Percentiles rank a stretch among this genome's conserved stretches.
Evolutionary conservation across 2,113 vertebrate genomes (phyloP).

Genomic region (Hippopotamus amphibius): DNA sequence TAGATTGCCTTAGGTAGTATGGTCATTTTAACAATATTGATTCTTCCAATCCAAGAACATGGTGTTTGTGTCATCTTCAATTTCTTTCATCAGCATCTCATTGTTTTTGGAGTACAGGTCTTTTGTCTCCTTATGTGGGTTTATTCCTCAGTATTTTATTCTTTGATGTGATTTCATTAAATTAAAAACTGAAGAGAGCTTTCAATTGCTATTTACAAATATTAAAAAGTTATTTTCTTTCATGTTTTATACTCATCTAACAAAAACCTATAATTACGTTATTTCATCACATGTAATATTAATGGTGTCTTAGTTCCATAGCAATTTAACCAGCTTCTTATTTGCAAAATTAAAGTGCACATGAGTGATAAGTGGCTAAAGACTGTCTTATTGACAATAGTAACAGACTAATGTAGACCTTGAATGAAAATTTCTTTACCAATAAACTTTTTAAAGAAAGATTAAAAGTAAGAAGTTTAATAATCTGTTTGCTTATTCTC

Average conservation of each 20-base stretch:
- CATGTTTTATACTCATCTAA: not conserved
- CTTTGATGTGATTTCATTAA: no score
- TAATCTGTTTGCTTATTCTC: not conserved
- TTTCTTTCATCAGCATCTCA: no score
- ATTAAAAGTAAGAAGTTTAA: not conserved
- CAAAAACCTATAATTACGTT: not conserved
- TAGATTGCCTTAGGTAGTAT: no score
- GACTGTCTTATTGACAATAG: not conserved
- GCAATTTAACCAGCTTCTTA: not conserved
- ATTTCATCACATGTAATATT: not conserved
- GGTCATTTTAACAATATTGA: no score
- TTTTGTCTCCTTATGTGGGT: no score
- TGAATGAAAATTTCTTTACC: not conserved
- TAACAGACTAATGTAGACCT: not conserved
- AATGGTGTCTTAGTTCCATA: not conserved
- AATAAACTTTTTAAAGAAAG: not conserved
- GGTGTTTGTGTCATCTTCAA: no score
- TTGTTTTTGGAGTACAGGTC: no score
- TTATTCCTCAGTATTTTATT: no score
- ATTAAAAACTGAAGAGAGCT: no score
- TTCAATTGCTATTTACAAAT: no score
- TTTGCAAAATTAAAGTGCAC: not conserved
- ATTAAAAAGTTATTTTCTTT: not conserved
- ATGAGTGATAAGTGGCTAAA: not conserved
- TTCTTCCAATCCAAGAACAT: no score